These are phyloP conservation scores for Pyrrhia umbra DNA, from an alignment of 2,888 invertebrate species.

Conservation along the genomic window DNA sequence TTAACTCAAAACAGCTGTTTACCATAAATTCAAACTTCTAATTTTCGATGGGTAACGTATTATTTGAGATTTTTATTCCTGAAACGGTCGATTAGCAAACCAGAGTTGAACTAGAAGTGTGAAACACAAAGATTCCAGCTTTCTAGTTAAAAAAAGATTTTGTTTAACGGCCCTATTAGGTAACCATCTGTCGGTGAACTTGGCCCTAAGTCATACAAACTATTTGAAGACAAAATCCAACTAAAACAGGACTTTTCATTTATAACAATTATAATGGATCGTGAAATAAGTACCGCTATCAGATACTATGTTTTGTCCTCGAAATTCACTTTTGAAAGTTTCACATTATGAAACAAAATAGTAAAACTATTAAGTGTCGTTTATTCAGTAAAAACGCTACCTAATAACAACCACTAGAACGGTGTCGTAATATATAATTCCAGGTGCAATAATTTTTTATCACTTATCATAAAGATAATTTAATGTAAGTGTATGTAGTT, in stretches of 20 bases:
- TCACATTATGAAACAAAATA: conserved; percentile 17
- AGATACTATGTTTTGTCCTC: conserved; percentile 23
- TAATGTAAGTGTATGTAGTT: neutral
- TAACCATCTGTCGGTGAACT: too few relatives aligned
- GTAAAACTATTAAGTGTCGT: conserved; percentile 22
- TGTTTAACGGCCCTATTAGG: too few relatives aligned
- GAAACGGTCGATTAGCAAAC: too few relatives aligned
- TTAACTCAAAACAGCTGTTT: too few relatives aligned
- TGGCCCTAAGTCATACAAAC: too few relatives aligned
- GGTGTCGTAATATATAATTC: conserved; percentile 14
- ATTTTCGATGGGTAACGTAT: too few relatives aligned
- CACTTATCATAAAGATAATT: conserved; percentile 21
- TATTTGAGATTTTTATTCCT: too few relatives aligned
- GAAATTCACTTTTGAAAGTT: conserved; percentile 21
- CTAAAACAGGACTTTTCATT: neutral
- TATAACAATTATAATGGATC: neutral
- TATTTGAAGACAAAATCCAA: neutral
- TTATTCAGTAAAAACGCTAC: conserved; percentile 32
- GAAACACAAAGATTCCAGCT: too few relatives aligned
- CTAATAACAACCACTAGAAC: conserved; percentile 6
- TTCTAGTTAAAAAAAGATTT: too few relatives aligned
- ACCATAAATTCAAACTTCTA: too few relatives aligned
- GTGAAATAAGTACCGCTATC: neutral
- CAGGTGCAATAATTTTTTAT: conserved; percentile 5
- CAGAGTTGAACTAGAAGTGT: too few relatives aligned